phyloP scores from a whole-genome alignment of 2,888 invertebrate genomes.

The Mesorhabditis spiculigera region DNA sequence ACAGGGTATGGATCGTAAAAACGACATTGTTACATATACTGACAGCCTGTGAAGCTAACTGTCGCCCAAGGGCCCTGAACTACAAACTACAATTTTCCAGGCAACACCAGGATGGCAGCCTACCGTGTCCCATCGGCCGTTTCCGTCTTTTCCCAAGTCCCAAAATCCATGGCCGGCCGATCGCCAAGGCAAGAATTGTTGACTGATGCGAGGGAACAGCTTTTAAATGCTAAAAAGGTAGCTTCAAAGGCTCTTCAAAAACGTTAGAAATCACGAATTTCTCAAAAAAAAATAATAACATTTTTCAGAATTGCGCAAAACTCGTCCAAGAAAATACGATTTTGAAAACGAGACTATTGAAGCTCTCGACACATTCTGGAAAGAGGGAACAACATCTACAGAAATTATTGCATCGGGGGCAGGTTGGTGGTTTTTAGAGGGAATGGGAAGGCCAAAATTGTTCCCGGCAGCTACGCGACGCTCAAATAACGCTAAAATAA shows the following conservation, averaged over 20 bases:
- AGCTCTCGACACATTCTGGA: background rate
- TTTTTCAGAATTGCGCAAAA: background rate
- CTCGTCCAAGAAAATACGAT: background rate
- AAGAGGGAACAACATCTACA: background rate
- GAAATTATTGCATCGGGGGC: background rate
- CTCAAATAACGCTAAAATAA: too few species aligned
- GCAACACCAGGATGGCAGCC: background rate
- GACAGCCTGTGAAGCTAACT: too few species aligned
- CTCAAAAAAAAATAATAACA: background rate
- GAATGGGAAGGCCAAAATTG: background rate
- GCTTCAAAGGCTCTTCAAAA: too few species aligned
- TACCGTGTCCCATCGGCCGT: background rate
- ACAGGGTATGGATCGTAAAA: too few species aligned
- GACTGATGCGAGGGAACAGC: background rate
- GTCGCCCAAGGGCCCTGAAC: too few species aligned
- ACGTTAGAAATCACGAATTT: too few species aligned
- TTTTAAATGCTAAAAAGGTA: background rate
- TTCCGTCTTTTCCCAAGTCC: background rate
- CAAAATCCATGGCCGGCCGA: background rate
- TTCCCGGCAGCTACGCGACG: background rate
- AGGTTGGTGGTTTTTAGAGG: background rate
- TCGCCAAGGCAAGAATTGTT: background rate
- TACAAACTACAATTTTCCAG: background rate
- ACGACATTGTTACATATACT: too few species aligned
- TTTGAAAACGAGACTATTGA: background rate